Evolutionary conservation across 2,797 vertebrate species (phyloP).

Genomic region (Cirrhinus mrigala): DNA sequence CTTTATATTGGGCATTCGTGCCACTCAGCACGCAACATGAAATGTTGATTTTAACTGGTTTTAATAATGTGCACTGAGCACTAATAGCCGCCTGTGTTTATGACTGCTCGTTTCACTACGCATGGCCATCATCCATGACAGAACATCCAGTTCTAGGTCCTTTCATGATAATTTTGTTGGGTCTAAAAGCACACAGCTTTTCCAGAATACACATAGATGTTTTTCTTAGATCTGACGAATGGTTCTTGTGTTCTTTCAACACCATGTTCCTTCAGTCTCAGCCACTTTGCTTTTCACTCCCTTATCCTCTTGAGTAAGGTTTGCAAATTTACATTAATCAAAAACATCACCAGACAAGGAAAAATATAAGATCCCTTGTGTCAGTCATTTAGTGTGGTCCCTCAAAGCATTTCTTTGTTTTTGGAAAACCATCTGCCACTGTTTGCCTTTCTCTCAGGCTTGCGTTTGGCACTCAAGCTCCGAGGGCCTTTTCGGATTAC

Average conservation of each 20-base stretch:
- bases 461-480: constrained; percentile 30
- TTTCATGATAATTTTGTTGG: constrained; percentile 24
- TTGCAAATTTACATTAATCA: constrained; percentile 21
- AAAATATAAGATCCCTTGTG: constrained; percentile 8
- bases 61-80: constrained; percentile 54
- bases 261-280: constrained; percentile 14
- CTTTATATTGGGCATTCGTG: constrained; percentile 20
- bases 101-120: constrained; percentile 41
- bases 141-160: constrained; percentile 36
- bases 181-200: constrained; percentile 32
- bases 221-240: constrained; percentile 43
- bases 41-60: constrained; percentile 50
- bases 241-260: constrained; percentile 5
- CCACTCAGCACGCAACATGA: constrained; percentile 17
- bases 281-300: constrained; percentile 2
- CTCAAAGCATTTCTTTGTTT: constrained; percentile 18
- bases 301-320: constrained; percentile 1
- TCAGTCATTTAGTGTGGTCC: not conserved
- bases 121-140: constrained; percentile 46
- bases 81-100: constrained; percentile 44
- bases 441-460: constrained; percentile 19
- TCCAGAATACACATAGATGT: constrained; percentile 36
- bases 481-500: constrained; percentile 10
- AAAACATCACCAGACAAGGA: not conserved
- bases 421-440: constrained; percentile 34